Conservation (phyloP, 2,113 vertebrate genomes). For the Muntiacus reevesi region DNA sequence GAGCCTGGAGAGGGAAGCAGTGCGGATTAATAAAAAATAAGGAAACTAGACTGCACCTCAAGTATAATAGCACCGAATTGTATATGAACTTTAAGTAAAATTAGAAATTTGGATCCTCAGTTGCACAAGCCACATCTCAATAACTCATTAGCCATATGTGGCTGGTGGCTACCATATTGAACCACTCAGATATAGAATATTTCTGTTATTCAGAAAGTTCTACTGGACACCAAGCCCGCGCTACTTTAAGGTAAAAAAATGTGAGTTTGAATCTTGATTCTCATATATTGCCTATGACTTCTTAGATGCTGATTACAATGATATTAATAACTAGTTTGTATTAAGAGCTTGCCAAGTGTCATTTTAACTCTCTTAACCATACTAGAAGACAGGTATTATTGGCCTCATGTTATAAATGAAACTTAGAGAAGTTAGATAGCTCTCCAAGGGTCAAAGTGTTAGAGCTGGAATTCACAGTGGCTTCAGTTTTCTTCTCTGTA, state of each 20-base stretch:
- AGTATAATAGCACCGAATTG: background rate
- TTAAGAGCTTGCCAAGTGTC: background rate
- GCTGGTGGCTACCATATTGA: background rate
- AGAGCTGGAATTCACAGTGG: background rate
- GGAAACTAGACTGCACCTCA: background rate
- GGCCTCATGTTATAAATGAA: background rate
- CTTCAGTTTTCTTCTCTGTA: background rate
- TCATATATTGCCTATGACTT: background rate
- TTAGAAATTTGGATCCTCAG: background rate
- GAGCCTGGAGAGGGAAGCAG: background rate
- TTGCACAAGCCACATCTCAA: background rate
- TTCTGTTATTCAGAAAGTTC: background rate
- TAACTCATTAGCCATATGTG: background rate
- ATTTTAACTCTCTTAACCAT: background rate
- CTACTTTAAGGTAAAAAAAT: background rate
- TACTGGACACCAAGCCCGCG: background rate
- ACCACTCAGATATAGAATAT: background rate
- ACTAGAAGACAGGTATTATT: background rate
- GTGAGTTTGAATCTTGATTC: background rate
- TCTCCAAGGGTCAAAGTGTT: background rate
- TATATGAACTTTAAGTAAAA: background rate
- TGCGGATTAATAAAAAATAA: background rate
- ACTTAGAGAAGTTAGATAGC: background rate
- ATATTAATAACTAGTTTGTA: background rate
- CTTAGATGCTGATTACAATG: background rate